Evolutionary conservation across 2,888 invertebrate genomes (phyloP).

Genomic region (Parnassius mnemosyne): DNA sequence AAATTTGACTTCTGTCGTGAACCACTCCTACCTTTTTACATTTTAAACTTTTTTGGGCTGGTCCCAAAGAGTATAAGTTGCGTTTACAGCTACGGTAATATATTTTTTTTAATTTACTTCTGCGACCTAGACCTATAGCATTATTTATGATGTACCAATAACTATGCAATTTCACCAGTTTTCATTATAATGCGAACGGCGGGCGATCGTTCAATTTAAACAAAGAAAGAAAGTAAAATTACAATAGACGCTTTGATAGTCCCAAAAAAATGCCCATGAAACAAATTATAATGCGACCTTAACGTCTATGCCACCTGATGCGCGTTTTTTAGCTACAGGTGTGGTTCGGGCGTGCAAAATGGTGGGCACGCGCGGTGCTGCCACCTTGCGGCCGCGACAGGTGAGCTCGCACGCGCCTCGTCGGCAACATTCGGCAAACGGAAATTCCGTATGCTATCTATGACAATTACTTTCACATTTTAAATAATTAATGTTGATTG

Average conservation of each 20-base stretch:
- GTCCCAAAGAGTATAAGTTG: no score
- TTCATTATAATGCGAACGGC: neutral
- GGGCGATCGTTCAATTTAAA: conserved; percentile 1
- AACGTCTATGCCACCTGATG: conserved; percentile 45
- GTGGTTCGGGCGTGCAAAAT: conserved; percentile 38
- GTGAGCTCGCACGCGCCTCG: conserved; percentile 44
- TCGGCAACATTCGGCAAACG: conserved; percentile 47
- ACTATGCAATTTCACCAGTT: no score
- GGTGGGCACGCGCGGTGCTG: conserved; percentile 38
- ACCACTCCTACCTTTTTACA: no score
- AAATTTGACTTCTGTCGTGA: no score
- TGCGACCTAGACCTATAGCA: no score
- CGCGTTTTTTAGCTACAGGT: conserved; percentile 42
- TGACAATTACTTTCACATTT: conserved; percentile 27
- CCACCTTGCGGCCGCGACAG: conserved; percentile 55
- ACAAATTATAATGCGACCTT: conserved; percentile 35
- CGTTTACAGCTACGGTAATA: no score
- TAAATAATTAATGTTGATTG: conserved; percentile 8
- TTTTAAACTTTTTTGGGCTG: no score
- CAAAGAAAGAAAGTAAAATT: conserved; percentile 26
- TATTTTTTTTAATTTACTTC: no score
- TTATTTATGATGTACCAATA: no score
- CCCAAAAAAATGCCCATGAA: conserved; percentile 31
- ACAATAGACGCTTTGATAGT: conserved; percentile 26
- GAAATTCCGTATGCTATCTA: conserved; percentile 55